Evolutionary conservation across 2,113 vertebrate species (phyloP), one percentile per base, ranked within the genome.

Genomic region (Candoia aspera): DNA sequence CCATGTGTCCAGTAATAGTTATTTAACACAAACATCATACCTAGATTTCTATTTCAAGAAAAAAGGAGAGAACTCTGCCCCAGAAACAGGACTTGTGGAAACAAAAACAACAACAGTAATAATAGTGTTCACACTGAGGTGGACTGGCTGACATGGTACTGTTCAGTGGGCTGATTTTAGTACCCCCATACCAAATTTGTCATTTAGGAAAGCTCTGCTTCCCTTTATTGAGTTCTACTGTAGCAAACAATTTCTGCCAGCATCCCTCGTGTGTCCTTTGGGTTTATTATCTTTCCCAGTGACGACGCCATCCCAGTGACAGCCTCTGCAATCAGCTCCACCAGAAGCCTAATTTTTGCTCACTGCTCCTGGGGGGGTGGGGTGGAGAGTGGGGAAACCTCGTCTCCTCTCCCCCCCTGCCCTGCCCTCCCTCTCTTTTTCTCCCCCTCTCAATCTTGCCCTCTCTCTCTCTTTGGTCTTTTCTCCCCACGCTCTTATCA

Each of bases 401-500:
- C 62, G 64, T 90, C 91, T 29, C 17, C 13, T 37, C 59, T 42
- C 84, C 8, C n/a, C 3, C 55, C 49, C 2, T 33, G 10, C 64
- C 55, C 2, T 24, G 29, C 11, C 17, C 24, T 17, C 6, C 9
- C 21, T 29, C 23, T 21, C 83, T 26, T 42, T 23, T 46, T 37
- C 23, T 10, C 84, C 54, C 29, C 2, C 26, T 26, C 73, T 53
- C 87, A 8, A 37, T 54, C 91, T 42, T 15, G 0, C 12, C 2
- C 10, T 90, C 94, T 94, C 94, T 94, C 94, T 42, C 42, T 17
- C 73, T 79, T 79, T 79, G 73, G 73, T 37, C 33, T 79, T 79
- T 79, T 33, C 92, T 96, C 95, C 96, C 97, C 96, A 94, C 95
- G 97, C 98, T 99, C 99, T 99, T 99, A 99, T 99, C 99, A 98